phyloP scores from a whole-genome alignment of 1,140 invertebrate genomes.

The Aphaenogaster rudis region DNA sequence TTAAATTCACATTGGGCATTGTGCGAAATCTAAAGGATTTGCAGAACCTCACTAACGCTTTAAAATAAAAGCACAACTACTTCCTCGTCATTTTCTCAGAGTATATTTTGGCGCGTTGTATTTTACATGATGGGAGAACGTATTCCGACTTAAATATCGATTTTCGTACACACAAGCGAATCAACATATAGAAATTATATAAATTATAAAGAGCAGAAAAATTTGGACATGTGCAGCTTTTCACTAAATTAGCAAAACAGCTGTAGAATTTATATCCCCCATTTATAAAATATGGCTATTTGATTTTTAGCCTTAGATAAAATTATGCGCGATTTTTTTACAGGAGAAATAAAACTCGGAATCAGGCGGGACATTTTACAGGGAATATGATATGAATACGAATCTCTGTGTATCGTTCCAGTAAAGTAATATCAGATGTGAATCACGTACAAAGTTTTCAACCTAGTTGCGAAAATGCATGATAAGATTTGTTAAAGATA shows the following conservation, averaged over 20 bases:
- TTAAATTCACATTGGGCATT: not conserved
- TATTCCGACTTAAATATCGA: not conserved
- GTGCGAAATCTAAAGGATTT: not conserved
- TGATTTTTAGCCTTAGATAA: not conserved
- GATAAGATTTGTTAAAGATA: constrained; percentile 47
- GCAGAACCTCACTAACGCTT: not conserved
- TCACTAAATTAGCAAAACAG: not conserved
- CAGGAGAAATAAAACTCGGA: constrained; percentile 14
- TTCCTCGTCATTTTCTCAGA: not conserved
- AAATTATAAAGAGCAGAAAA: not conserved
- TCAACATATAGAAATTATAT: not conserved
- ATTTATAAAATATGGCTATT: constrained; percentile 19
- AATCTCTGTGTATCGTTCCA: constrained; percentile 28
- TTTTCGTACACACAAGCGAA: not conserved
- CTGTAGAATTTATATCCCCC: not conserved
- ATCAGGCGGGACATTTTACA: constrained; percentile 22
- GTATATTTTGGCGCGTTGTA: not conserved
- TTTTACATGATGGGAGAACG: not conserved
- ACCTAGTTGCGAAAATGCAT: constrained; percentile 43
- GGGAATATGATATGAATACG: constrained; percentile 27
- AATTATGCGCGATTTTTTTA: constrained; percentile 11
- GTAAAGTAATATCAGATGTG: constrained; percentile 42
- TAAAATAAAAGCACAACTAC: not conserved
- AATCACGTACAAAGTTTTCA: constrained; percentile 37
- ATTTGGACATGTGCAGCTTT: not conserved